A percentile compares a stretch with the other conserved stretches of the same genome.
These are phyloP conservation scores for Pavo muticus DNA, from an alignment of 2,113 vertebrate genomes.

Conservation along the genomic window DNA sequence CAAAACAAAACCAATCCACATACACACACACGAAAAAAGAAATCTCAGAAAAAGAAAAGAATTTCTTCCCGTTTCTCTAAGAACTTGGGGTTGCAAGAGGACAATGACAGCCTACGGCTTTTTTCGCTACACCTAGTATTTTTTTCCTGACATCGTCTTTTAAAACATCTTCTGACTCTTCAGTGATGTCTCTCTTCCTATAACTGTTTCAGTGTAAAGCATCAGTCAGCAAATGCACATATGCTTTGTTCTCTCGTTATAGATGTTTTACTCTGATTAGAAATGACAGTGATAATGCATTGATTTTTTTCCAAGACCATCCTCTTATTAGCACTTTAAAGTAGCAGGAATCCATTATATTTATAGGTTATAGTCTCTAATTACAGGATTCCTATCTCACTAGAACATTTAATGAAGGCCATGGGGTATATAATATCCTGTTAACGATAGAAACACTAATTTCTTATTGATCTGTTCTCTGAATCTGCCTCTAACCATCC, in stretches of 20 bases:
- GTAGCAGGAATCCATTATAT: background rate
- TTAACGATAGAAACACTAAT: conserved; percentile 51
- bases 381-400: conserved; percentile 3
- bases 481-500: background rate
- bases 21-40: background rate
- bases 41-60: background rate
- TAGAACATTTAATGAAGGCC: conserved; percentile 21
- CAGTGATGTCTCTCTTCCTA: background rate
- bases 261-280: background rate
- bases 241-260: background rate
- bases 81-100: background rate
- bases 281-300: background rate
- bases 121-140: background rate
- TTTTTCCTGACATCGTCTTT: background rate
- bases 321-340: background rate
- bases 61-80: background rate
- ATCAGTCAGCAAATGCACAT: background rate
- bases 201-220: background rate
- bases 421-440: conserved; percentile 31
- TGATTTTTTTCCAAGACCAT: conserved; percentile 15
- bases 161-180: conserved; percentile 5
- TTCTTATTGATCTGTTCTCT: conserved; percentile 48
- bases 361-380: conserved; percentile 33
- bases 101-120: background rate
- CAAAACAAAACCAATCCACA: background rate